Evolutionary conservation across 2,113 vertebrate genomes (phyloP).

Genomic region (Odobenus rosmarus): DNA sequence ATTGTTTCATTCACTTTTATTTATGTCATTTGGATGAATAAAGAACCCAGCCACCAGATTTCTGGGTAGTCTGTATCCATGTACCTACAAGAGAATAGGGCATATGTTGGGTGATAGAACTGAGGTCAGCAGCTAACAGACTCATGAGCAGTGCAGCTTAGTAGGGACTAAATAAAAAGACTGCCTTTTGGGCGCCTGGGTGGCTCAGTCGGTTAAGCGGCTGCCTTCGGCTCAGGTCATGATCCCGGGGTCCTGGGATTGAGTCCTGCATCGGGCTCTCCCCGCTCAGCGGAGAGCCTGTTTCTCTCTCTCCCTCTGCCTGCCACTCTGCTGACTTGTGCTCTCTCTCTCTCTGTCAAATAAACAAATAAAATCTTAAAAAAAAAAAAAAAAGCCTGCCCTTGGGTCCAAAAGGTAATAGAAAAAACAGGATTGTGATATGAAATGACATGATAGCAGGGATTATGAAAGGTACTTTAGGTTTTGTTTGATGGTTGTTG

Average conservation of each 20-base stretch:
- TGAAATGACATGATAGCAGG: neutral
- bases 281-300: too few relatives aligned
- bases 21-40: neutral
- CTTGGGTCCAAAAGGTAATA: neutral
- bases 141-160: neutral
- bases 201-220: too few relatives aligned
- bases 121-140: neutral
- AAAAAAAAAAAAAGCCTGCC: neutral
- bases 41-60: neutral
- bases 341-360: too few relatives aligned
- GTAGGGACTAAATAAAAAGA: neutral
- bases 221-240: too few relatives aligned
- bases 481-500: neutral
- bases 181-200: neutral
- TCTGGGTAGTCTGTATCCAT: neutral
- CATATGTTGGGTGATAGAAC: neutral
- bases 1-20: neutral
- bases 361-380: too few relatives aligned
- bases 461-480: neutral
- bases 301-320: too few relatives aligned
- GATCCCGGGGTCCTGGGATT: too few relatives aligned
- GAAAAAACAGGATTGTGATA: neutral
- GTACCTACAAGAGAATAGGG: neutral
- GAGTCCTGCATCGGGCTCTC: too few relatives aligned
- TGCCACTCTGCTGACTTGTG: too few relatives aligned